phyloP scores from a whole-genome alignment of 2,888 invertebrate genomes.

The Cantharis rustica region DNA sequence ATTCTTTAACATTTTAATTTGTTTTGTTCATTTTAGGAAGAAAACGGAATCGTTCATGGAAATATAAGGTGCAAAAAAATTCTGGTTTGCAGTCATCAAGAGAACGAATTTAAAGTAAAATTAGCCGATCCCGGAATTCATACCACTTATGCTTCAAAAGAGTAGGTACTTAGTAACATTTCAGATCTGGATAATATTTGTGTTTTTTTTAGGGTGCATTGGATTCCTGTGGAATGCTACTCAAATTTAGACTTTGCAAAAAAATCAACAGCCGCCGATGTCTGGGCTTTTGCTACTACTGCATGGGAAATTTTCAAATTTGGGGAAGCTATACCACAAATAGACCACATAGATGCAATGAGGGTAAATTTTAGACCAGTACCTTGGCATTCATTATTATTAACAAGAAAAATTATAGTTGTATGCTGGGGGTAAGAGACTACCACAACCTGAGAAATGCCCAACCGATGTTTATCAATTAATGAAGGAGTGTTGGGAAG shows the following conservation, averaged over 20 bases:
- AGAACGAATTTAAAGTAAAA: conserved; percentile 74
- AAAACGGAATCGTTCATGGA: conserved; percentile 82
- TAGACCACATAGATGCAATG: conserved; percentile 48
- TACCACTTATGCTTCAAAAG: conserved; percentile 62
- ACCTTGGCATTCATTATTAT: background rate
- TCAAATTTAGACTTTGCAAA: conserved; percentile 70
- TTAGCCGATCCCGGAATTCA: conserved; percentile 82
- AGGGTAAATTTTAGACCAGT: conserved; percentile 37
- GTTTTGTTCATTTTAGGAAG: conserved; percentile 62
- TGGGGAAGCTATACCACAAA: conserved; percentile 59
- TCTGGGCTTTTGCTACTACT: conserved; percentile 92
- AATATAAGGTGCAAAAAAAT: conserved; percentile 82
- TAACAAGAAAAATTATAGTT: conserved; percentile 55
- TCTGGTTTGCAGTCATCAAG: conserved; percentile 75
- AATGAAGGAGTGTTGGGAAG: conserved; percentile 82
- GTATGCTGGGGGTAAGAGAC: conserved; percentile 70
- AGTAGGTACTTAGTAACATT: conserved; percentile 62
- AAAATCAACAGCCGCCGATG: conserved; percentile 74
- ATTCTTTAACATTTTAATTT: background rate
- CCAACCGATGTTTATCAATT: conserved; percentile 75
- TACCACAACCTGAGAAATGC: conserved; percentile 71
- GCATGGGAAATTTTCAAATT: conserved; percentile 90
- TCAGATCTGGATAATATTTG: background rate
- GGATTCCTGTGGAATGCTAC: conserved; percentile 88
- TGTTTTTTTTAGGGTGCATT: conserved; percentile 72